Evolutionary conservation across 1,140 invertebrate species (phyloP).

Genomic region (Panagrolaimus sp.): DNA sequence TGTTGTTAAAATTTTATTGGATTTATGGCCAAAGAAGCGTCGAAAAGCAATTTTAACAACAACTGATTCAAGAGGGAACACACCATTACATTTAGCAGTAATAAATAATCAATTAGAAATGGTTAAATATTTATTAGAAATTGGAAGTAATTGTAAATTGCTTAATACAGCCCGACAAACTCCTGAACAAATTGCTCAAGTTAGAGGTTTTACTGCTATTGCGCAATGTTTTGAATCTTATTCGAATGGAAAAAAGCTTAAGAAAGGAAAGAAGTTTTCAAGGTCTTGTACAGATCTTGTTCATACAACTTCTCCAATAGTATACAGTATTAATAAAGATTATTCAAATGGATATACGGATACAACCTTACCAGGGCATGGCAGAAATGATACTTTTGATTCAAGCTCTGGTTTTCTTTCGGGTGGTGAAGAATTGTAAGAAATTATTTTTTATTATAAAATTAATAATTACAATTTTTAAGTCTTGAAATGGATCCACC

Average conservation of each 20-base stretch:
- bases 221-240: not conserved
- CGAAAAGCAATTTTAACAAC: not conserved
- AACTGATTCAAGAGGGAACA: constrained; percentile 12
- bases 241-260: constrained; percentile 1
- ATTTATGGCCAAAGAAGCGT: constrained; percentile 6
- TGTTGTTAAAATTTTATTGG: constrained; percentile 1
- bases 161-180: constrained; percentile 1
- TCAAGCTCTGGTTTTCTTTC: constrained; percentile 8
- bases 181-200: not conserved
- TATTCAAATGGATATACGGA: not conserved
- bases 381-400: not conserved
- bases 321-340: not conserved
- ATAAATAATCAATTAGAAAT: constrained; percentile 11
- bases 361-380: constrained; percentile 1
- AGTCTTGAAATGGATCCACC: not conserved
- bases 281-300: constrained; percentile 4
- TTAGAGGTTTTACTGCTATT: not conserved
- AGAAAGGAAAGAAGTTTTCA: constrained; percentile 8
- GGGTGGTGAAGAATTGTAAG: constrained; percentile 11
- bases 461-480: too few species aligned
- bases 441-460: not conserved
- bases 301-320: not conserved
- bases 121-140: constrained; percentile 8
- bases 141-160: not conserved
- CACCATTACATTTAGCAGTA: constrained; percentile 3